Evolutionary conservation across 2,888 invertebrate species (phyloP).

Genomic region (Folsomia candida): DNA sequence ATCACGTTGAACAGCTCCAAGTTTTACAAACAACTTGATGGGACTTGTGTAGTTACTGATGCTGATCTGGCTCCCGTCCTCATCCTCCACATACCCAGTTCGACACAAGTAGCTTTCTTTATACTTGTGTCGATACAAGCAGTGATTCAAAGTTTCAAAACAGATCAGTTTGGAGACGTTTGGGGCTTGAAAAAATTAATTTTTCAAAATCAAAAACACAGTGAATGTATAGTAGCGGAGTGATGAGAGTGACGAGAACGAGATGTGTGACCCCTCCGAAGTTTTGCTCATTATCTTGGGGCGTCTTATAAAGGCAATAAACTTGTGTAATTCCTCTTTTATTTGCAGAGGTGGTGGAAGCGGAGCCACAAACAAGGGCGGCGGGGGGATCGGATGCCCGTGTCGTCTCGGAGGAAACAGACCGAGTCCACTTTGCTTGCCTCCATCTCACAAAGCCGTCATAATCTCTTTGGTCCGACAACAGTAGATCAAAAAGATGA

Average conservation of each 20-base stretch:
- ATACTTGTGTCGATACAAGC: too few relatives aligned
- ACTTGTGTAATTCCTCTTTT: not conserved
- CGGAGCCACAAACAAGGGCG: too few relatives aligned
- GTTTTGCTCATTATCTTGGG: not conserved
- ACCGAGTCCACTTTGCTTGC: conserved; percentile 4
- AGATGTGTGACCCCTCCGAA: not conserved
- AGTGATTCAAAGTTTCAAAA: too few relatives aligned
- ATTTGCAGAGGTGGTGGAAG: not conserved
- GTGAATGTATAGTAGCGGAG: too few relatives aligned
- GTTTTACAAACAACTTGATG: not conserved
- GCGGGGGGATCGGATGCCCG: too few relatives aligned
- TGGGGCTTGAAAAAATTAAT: too few relatives aligned
- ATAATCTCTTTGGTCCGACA: not conserved
- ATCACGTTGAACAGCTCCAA: conserved; percentile 1
- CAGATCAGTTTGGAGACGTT: too few relatives aligned
- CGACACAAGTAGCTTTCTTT: too few relatives aligned
- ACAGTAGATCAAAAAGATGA: not conserved
- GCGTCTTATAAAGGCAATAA: not conserved
- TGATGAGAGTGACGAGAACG: too few relatives aligned
- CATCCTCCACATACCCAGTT: too few relatives aligned
- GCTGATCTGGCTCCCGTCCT: not conserved
- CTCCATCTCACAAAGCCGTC: not conserved
- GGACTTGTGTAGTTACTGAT: not conserved
- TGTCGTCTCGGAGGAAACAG: not conserved
- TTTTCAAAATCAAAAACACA: too few relatives aligned